phyloP scores from a whole-genome alignment of 2,113 vertebrate genomes.

The Butastur rufipennis region DNA sequence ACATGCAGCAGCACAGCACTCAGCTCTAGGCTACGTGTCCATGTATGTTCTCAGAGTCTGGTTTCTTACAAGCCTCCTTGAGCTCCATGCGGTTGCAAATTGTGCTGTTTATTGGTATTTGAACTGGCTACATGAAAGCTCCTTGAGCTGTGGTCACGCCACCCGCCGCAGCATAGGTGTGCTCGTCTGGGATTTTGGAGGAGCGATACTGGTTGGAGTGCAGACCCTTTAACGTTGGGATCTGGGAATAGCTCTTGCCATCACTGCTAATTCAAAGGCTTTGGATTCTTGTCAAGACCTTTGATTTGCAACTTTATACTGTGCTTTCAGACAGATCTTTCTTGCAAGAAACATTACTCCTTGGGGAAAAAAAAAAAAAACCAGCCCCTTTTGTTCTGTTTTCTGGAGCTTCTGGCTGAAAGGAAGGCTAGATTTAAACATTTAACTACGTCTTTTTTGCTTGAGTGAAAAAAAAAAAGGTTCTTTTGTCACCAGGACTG shows the following conservation, averaged over 20 bases:
- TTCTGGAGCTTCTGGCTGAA: neutral
- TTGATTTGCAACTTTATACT: neutral
- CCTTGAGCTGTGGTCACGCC: accelerated
- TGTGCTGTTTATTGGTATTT: neutral
- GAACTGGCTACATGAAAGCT: neutral
- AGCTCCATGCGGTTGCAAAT: neutral
- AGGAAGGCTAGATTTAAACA: neutral
- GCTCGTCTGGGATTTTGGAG: accelerated
- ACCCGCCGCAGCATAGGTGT: accelerated
- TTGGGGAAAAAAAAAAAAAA: accelerated
- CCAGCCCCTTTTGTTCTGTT: neutral
- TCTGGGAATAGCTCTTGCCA: neutral
- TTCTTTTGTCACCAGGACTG: neutral
- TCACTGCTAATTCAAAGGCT: neutral
- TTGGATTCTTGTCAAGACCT: neutral
- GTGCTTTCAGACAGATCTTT: neutral
- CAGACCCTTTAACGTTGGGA: accelerated
- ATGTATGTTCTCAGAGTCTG: neutral
- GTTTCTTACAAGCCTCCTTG: neutral
- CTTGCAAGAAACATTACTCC: neutral
- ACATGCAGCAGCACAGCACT: neutral
- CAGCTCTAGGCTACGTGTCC: neutral
- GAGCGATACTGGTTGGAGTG: accelerated
- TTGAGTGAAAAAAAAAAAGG: neutral
- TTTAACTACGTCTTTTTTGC: neutral